Evolutionary conservation across 2,797 vertebrate species (phyloP).

Genomic region (Antrozous pallidus): DNA sequence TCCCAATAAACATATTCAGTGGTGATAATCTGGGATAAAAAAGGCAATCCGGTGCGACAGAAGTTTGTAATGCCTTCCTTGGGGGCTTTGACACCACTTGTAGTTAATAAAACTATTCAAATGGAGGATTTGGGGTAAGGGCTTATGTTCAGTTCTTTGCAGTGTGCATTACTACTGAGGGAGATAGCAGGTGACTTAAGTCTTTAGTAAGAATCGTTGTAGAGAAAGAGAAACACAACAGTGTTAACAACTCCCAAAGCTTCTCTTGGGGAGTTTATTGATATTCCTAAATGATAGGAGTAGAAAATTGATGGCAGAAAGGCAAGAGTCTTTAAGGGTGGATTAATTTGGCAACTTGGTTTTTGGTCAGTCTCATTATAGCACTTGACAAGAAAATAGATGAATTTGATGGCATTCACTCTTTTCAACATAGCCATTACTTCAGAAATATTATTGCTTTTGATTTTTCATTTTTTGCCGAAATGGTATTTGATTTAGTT

Average conservation of each 20-base stretch:
- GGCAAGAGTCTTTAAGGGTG: slow-evolving; percentile 60
- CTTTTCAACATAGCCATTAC: slow-evolving; percentile 63
- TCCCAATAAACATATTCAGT: slow-evolving; percentile 46
- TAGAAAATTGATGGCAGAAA: slow-evolving; percentile 66
- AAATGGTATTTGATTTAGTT: slow-evolving; percentile 60
- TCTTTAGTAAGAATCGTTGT: slow-evolving; percentile 36
- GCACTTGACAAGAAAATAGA: slow-evolving; percentile 71
- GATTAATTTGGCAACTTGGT: slow-evolving; percentile 70
- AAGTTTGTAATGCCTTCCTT: slow-evolving; percentile 6
- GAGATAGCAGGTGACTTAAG: slow-evolving; percentile 40
- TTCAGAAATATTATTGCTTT: slow-evolving; percentile 68
- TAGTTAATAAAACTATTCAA: slow-evolving; percentile 11
- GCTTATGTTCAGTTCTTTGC: slow-evolving; percentile 45
- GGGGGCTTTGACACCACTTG: slow-evolving; percentile 54
- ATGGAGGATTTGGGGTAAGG: slow-evolving; percentile 49
- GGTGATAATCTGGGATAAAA: slow-evolving; percentile 37
- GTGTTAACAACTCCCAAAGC: slow-evolving; percentile 63
- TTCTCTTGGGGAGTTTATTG: slow-evolving; percentile 67
- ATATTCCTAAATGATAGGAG: slow-evolving; percentile 68
- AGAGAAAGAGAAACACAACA: slow-evolving; percentile 43
- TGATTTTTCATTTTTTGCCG: slow-evolving; percentile 74
- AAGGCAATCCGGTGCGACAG: neutral
- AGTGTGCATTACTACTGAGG: slow-evolving; percentile 4
- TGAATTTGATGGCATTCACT: slow-evolving; percentile 71
- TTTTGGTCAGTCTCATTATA: slow-evolving; percentile 68